phyloP scores from a whole-genome alignment of 2,888 invertebrate species.

The Volucella inanis region DNA sequence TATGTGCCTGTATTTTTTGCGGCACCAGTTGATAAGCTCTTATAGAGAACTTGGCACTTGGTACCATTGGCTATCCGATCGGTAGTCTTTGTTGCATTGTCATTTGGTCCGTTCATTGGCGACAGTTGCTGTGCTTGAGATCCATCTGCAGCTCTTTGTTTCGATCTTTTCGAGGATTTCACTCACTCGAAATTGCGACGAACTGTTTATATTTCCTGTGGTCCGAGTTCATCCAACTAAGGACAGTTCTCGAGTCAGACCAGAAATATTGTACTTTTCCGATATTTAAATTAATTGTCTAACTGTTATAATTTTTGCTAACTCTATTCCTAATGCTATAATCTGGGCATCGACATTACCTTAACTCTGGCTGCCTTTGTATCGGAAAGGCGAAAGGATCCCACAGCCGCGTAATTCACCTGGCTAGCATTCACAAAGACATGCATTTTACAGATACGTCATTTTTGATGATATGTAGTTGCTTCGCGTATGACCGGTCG shows the following conservation, averaged over 20 bases:
- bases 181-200: constrained; percentile 72
- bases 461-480: neutral
- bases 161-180: constrained; percentile 43
- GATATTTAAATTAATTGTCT: neutral
- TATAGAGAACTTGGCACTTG: no score
- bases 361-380: neutral
- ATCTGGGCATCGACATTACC: neutral
- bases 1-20: no score
- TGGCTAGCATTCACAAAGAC: constrained; percentile 68
- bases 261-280: neutral
- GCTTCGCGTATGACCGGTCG: constrained; percentile 6
- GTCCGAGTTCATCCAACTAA: neutral
- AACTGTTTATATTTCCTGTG: constrained; percentile 57
- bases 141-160: no score
- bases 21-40: no score
- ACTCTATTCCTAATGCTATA: constrained; percentile 41
- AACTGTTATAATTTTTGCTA: neutral
- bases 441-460: constrained; percentile 25
- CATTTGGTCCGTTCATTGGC: no score
- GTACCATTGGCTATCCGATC: no score
- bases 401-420: constrained; percentile 72
- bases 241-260: neutral
- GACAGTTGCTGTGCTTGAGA: no score
- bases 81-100: no score
- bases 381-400: constrained; percentile 59